Evolutionary conservation across 1,140 invertebrate species (phyloP), one percentile per base, ranked within the genome.

Genomic region (Drosophila sproati): DNA sequence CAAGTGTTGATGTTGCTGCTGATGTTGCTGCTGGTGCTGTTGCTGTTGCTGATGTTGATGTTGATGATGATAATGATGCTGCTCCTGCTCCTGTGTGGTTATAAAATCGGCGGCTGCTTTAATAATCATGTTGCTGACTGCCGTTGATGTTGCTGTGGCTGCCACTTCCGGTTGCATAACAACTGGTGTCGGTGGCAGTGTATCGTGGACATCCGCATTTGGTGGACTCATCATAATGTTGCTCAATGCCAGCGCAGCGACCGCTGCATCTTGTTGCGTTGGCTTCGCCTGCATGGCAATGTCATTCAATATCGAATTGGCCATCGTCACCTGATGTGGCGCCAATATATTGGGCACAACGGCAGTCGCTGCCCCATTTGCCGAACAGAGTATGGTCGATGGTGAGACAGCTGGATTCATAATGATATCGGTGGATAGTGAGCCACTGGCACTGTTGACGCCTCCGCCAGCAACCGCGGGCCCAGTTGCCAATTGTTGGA

Each of bases 121-220:
- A 29, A 95, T 91, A 61, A 95, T 94, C 93, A 95, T 95, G 45
- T 94, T 95, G 85, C 95, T 95, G 60, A 95, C 95, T 12, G 94
- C 94, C n/a, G 95, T 95, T 0, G 94, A 94, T 1, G 95, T 93
- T 48, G 95, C 83, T 0, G 83, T 87, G 32, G 95, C 78, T 0
- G 91, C 78, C 41, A 91, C 87, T 47, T 91, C 86, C 0, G 82
- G 88, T n/a, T 88, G 90, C 56, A 88, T 54, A 2, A 61, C 72
- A n/a, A 60, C 57, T 5, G 73, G 80, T 4, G 79, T 80, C 2
- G 72, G 77, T 7, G 89, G 80, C 51, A 91, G 94, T 45, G 94
- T 43, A 94, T 83, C 10, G 91, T 78, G 54, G 92, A 94, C 61
- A 2, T 57, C 8, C 1, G 83, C 67, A 48, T 59, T 92, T 3